Evolutionary conservation across 1,140 invertebrate species (phyloP), one percentile per base, ranked within the genome.

Genomic region (Planococcus citri): DNA sequence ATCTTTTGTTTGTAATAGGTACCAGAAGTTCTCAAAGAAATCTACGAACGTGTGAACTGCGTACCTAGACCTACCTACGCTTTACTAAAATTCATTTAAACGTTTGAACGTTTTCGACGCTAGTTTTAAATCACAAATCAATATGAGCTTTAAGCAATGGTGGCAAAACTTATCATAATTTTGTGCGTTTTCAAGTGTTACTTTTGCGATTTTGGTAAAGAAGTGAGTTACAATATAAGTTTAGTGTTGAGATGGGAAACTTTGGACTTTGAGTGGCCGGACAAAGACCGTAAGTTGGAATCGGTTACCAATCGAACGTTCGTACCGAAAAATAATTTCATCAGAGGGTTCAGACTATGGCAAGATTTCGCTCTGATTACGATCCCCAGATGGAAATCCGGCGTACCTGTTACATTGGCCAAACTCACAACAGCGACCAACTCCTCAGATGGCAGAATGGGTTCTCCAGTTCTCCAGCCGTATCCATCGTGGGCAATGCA

Each of bases 401-500:
- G 87, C 1, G 85, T 87, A 2, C 87, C 87, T 12, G 84, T 84
- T 2, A 88, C 87, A 0, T 76, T 89, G 6, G 83, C 80, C 0
- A 80, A 82, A 14, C 83, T 87, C n/a, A n/a, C n/a, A n/a, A n/a
- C n/a, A n/a, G n/a, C n/a, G n/a, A n/a, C n/a, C n/a, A n/a, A n/a
- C 78, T 83, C 1, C n/a, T 73, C 78, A 0, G 74, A 71, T 1
- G 76, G 76, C 0, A 64, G 77, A 0, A 80, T 81, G 20, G 76
- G 80, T 21, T 81, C 84, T 9, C 85, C 85, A 0, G 79, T 81
- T 27, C 72, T 89, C 12, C 78, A 80, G 17, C 83, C 88, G 1
- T 89, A 83, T 74, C 88, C 88, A 14, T 83, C 77, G 70, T 89
- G 87, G 87, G 78, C 78, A 0, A 83, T 83, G 78, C 87, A 89